Percentiles rank a stretch among this genome's conserved stretches.
Conservation (phyloP, 2,797 vertebrate species). For the Pelodytes ibericus region DNA sequence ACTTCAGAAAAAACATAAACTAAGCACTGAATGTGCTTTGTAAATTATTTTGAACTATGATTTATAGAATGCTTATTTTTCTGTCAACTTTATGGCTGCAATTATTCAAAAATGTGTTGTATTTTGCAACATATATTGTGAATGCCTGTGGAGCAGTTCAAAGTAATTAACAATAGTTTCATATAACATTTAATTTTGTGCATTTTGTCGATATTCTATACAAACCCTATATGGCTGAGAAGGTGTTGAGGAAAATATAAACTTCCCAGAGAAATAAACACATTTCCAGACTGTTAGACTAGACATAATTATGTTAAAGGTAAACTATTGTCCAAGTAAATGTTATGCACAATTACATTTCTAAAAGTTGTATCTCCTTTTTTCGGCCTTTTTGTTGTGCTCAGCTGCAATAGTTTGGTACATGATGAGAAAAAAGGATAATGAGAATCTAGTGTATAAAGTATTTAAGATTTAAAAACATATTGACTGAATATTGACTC, state of each 20-base stretch:
- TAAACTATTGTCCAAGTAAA: neutral
- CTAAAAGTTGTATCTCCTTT: neutral
- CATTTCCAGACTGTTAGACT: neutral
- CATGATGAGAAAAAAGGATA: too few species aligned
- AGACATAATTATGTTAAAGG: neutral
- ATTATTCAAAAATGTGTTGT: constrained; percentile 26
- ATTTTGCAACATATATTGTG: constrained; percentile 28
- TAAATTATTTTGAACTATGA: constrained; percentile 19
- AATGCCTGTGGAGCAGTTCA: constrained; percentile 28
- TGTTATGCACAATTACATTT: neutral
- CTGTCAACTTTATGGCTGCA: constrained; percentile 13
- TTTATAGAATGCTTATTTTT: constrained; percentile 41
- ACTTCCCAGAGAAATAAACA: neutral
- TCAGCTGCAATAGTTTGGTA: neutral
- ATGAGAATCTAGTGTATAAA: too few species aligned
- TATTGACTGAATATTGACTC: too few species aligned
- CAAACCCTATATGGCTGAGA: neutral
- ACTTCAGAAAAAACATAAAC: constrained; percentile 20
- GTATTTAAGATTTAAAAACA: too few species aligned
- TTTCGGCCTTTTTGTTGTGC: neutral
- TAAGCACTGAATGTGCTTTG: constrained; percentile 14
- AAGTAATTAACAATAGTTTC: neutral
- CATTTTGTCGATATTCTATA: neutral
- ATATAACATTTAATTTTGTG: constrained; percentile 2
- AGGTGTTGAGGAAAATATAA: neutral